phyloP scores from a whole-genome alignment of 2,797 vertebrate species.

The Sebastes reedi region DNA sequence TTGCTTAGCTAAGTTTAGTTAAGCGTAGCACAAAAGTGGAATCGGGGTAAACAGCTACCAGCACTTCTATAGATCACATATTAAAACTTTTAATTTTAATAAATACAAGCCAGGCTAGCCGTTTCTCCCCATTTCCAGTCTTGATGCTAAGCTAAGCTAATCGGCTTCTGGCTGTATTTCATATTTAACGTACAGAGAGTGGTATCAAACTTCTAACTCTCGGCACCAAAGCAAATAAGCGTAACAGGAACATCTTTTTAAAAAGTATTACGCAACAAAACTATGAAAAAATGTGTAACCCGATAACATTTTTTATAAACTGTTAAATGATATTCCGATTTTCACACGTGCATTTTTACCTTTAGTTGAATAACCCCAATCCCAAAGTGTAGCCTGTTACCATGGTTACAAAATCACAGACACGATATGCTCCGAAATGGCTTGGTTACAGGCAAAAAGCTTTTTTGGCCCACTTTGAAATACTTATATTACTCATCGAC shows the following conservation, averaged over 20 bases:
- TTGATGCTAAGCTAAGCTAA: neutral
- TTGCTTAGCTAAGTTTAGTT: neutral
- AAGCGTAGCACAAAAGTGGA: neutral
- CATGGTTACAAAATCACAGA: slow-evolving; percentile 47
- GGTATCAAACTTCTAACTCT: neutral
- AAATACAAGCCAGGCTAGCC: neutral
- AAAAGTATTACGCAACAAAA: neutral
- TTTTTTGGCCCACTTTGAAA: slow-evolving; percentile 61
- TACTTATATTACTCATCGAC: slow-evolving; percentile 59
- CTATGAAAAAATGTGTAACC: neutral
- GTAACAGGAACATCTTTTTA: neutral
- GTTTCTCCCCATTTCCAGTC: neutral
- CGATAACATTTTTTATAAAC: neutral
- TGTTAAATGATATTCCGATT: neutral
- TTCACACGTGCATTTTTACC: neutral
- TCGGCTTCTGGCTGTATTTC: neutral
- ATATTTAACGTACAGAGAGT: neutral
- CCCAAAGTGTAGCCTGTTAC: slow-evolving; percentile 3
- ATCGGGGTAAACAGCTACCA: too few relatives aligned
- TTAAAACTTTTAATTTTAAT: too few relatives aligned
- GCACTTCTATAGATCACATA: neutral
- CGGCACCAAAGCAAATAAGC: neutral
- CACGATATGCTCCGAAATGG: slow-evolving; percentile 23
- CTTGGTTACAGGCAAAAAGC: slow-evolving; percentile 37
- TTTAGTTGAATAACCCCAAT: neutral